These are phyloP conservation scores for Psittacula cyanocephala DNA, from an alignment of 2,113 vertebrate genomes.

Conservation along the genomic window DNA sequence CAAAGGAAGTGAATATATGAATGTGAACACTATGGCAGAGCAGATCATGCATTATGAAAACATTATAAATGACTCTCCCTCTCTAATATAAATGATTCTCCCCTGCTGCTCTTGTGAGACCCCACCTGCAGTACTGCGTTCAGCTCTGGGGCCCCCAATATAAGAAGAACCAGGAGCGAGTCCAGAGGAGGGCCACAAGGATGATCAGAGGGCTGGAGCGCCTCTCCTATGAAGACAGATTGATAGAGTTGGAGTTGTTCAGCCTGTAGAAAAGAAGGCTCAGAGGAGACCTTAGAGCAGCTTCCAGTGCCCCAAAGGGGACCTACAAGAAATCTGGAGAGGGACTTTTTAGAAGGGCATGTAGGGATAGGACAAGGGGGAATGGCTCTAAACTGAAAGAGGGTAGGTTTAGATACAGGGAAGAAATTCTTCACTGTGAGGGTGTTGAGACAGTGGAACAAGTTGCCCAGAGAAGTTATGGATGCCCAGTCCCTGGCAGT, in stretches of 20 bases:
- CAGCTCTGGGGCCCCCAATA: not conserved
- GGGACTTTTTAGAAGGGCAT: not conserved
- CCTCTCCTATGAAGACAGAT: not conserved
- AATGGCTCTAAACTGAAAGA: not conserved
- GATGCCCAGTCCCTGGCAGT: not conserved
- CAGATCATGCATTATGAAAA: not conserved
- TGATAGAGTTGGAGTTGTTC: not conserved
- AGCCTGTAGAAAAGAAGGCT: not conserved
- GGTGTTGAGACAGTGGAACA: not conserved
- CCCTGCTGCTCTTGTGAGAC: not conserved
- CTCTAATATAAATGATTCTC: not conserved
- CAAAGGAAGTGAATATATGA: not conserved
- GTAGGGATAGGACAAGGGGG: not conserved
- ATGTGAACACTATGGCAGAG: not conserved
- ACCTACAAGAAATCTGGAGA: not conserved
- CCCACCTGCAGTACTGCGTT: not conserved
- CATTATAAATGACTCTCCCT: not conserved
- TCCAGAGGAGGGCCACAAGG: not conserved
- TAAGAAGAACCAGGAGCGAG: not conserved
- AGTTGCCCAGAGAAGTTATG: not conserved
- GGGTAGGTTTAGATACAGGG: not conserved
- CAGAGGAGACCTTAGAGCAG: not conserved
- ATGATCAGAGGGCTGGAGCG: not conserved
- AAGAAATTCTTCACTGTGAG: not conserved
- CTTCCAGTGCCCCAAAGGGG: not conserved